Evolutionary conservation across 2,797 vertebrate genomes (phyloP).

Genomic region (Takifugu ocellatus): DNA sequence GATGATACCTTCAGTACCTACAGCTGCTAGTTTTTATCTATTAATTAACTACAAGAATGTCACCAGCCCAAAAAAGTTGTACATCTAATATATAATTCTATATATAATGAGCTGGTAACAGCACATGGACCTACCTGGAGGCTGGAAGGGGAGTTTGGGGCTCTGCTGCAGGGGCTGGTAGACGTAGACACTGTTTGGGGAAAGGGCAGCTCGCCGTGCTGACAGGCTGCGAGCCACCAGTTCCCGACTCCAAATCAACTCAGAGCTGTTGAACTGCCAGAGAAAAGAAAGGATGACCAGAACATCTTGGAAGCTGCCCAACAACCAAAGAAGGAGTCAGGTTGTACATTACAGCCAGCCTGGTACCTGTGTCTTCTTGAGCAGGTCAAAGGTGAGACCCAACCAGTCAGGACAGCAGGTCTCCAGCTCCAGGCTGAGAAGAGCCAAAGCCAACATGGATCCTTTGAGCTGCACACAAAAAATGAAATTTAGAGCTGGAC

Average conservation of each 20-base stretch:
- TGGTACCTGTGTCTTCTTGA: constrained; percentile 78
- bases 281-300: neutral
- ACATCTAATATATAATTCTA: neutral
- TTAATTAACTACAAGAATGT: too few species aligned
- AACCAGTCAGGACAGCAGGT: constrained; percentile 94
- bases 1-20: too few species aligned
- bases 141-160: constrained; percentile 53
- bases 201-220: constrained; percentile 82
- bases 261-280: constrained; percentile 85
- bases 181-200: constrained; percentile 95
- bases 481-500: too few species aligned
- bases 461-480: constrained; percentile 76
- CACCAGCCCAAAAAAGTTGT: too few species aligned
- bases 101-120: neutral
- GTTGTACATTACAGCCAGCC: neutral
- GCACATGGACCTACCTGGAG: constrained; percentile 25
- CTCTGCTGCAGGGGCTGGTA: constrained; percentile 82
- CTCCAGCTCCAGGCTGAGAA: constrained; percentile 95
- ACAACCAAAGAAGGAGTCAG: neutral
- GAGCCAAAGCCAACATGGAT: constrained; percentile 90
- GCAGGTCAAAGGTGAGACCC: constrained; percentile 88
- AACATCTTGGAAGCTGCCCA: neutral
- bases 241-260: constrained; percentile 92
- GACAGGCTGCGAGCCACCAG: constrained; percentile 88
- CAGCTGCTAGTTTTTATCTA: too few species aligned